phyloP scores from a whole-genome alignment of 2,113 vertebrate genomes.

The Leucopsar rothschildi region DNA sequence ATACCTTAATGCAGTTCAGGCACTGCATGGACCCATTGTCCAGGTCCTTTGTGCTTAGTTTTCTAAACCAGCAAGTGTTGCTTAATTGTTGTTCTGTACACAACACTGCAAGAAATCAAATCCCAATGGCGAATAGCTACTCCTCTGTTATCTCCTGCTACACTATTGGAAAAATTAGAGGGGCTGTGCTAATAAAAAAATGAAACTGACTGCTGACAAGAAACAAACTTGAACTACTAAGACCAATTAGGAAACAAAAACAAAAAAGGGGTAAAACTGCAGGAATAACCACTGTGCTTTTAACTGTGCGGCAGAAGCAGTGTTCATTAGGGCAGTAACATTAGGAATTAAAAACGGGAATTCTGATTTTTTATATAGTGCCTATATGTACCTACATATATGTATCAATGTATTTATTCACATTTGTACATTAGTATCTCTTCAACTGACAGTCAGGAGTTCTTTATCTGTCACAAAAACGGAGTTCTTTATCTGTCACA shows the following conservation, averaged over 20 bases:
- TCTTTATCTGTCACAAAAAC: not conserved
- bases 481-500: not conserved
- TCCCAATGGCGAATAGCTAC: not conserved
- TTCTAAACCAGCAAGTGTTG: not conserved
- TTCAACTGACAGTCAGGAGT: not conserved
- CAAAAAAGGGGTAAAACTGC: accelerated
- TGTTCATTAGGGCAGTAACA: not conserved
- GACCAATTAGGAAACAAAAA: not conserved
- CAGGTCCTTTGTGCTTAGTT: not conserved
- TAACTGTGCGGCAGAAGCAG: not conserved
- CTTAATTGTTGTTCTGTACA: not conserved
- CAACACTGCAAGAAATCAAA: not conserved
- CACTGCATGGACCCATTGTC: not conserved
- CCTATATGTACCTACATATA: not conserved
- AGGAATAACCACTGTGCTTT: not conserved
- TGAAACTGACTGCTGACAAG: not conserved
- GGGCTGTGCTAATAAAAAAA: not conserved
- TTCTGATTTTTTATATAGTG: not conserved
- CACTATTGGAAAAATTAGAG: not conserved
- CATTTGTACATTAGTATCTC: not conserved
- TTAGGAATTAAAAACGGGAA: not conserved
- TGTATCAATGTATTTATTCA: not conserved
- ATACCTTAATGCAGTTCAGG: not conserved
- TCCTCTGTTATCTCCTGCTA: not conserved
- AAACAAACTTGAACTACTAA: not conserved